Evolutionary conservation across 2,797 vertebrate genomes (phyloP).

Genomic region (Channallabes apus): DNA sequence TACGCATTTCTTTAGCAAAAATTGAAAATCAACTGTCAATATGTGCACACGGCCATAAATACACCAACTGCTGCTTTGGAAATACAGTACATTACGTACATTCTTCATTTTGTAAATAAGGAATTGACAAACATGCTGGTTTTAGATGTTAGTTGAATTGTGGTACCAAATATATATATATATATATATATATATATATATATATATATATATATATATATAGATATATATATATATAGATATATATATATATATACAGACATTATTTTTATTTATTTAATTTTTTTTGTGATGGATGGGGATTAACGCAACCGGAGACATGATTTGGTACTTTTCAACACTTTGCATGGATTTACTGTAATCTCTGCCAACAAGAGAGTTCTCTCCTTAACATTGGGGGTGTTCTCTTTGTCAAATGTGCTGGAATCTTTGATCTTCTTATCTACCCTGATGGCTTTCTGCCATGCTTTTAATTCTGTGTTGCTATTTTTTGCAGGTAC

Average conservation of each 20-base stretch:
- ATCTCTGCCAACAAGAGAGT: slow-evolving; percentile 28
- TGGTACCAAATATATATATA: not conserved
- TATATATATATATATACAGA: too few relatives aligned
- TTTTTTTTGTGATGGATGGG: slow-evolving; percentile 30
- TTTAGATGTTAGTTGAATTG: not conserved
- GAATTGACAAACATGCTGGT: not conserved
- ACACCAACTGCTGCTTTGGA: not conserved
- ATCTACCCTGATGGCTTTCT: not conserved
- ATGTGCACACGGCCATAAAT: not conserved
- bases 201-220: too few relatives aligned
- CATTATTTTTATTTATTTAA: too few relatives aligned
- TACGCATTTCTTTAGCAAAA: not conserved
- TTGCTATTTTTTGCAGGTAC: slow-evolving; percentile 72
- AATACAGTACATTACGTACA: not conserved
- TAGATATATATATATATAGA: too few relatives aligned
- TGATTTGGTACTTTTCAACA: slow-evolving; percentile 18
- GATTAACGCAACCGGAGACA: slow-evolving; percentile 33
- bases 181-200: too few relatives aligned
- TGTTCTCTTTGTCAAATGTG: not conserved
- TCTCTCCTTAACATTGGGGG: too few relatives aligned
- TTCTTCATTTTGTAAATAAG: not conserved
- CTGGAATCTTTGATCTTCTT: not conserved
- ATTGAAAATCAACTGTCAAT: too few relatives aligned
- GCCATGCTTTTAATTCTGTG: not conserved
- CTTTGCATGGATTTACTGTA: slow-evolving; percentile 33